phyloP scores from a whole-genome alignment of 2,797 vertebrate species.

The Nasua narica region DNA sequence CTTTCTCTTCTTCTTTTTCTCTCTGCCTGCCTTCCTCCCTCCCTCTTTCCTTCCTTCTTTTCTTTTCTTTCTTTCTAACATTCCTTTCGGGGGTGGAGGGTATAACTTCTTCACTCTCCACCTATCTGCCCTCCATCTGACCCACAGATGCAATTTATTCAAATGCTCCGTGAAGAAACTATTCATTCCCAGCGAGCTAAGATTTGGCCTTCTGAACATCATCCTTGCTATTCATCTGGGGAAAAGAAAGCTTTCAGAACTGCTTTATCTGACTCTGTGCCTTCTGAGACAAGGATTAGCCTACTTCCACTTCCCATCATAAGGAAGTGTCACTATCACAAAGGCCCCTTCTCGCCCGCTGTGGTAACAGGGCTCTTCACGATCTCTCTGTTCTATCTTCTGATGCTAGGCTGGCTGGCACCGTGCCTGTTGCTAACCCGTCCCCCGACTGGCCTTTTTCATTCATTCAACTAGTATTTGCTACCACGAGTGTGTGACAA shows the following conservation, averaged over 20 bases:
- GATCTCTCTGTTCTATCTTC: not conserved
- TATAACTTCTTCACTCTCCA: not conserved
- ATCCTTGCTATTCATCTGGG: not conserved
- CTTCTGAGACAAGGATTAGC: not conserved
- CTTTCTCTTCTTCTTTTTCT: no score
- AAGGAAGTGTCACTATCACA: not conserved
- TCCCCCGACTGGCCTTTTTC: not conserved
- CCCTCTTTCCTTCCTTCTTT: not conserved
- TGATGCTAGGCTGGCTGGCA: not conserved
- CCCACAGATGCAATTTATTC: not conserved
- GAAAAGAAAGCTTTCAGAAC: not conserved
- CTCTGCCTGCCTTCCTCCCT: not conserved
- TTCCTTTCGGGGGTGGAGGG: not conserved
- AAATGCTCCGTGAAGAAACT: not conserved
- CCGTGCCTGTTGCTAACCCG: not conserved
- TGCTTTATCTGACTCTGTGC: not conserved
- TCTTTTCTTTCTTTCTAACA: not conserved
- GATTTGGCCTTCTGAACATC: not conserved
- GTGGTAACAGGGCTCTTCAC: not conserved
- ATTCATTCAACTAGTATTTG: not conserved
- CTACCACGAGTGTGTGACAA: no score
- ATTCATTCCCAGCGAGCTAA: not conserved
- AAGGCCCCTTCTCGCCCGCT: fast-evolving
- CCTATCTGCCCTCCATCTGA: not conserved
- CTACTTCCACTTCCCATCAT: not conserved